Evolutionary conservation across 1,140 invertebrate genomes (phyloP).

Genomic region (Lepidurus packardi): DNA sequence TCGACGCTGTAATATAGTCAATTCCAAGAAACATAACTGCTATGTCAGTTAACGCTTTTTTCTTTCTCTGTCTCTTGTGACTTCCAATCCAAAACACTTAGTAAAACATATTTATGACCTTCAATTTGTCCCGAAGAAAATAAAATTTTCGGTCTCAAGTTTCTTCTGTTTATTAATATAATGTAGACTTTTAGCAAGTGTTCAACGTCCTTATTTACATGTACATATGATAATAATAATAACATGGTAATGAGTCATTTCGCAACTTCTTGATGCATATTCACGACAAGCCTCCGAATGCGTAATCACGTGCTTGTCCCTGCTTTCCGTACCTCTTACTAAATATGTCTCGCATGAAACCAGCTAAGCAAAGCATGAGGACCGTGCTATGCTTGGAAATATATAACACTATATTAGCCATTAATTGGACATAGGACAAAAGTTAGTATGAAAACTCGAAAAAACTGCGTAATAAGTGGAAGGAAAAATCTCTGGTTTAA

Average conservation of each 20-base stretch:
- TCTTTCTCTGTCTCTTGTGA: neutral
- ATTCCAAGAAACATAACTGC: constrained; percentile 4
- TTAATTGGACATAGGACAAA: too few species aligned
- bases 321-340: neutral
- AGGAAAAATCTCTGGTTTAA: too few species aligned
- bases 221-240: neutral
- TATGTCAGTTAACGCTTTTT: neutral
- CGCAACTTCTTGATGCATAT: neutral
- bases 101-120: constrained; percentile 6
- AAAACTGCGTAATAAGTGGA: too few species aligned
- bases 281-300: neutral
- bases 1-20: constrained; percentile 21
- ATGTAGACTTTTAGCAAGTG: too few species aligned
- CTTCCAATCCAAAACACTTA: constrained; percentile 6
- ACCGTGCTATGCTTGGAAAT: neutral
- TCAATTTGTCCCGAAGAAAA: neutral
- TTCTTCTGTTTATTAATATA: too few species aligned
- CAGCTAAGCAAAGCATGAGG: neutral
- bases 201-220: too few species aligned
- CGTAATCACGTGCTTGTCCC: neutral
- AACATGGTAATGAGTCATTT: constrained; percentile 1
- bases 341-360: neutral
- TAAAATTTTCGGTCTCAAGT: neutral
- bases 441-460: too few species aligned
- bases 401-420: too few species aligned